Conservation (phyloP, 2,113 vertebrate species). For the Phaetusa simplex region DNA sequence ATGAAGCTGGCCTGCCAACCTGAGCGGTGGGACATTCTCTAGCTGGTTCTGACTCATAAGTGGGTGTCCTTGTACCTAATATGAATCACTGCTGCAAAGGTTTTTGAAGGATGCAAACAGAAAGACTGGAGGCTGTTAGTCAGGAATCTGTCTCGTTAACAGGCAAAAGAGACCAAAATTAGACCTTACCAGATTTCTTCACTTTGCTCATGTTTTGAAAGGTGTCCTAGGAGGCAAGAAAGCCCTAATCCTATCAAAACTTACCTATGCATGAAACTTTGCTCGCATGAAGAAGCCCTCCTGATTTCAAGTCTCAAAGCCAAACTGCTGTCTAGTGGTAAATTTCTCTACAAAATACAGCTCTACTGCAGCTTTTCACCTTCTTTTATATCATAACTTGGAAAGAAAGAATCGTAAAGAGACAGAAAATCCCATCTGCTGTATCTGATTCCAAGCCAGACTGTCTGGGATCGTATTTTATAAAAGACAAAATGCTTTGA, state of each 20-base stretch:
- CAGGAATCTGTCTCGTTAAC: constrained; percentile 23
- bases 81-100: constrained; percentile 35
- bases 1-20: neutral
- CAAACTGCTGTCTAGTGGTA: neutral
- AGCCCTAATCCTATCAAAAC: neutral
- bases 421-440: constrained; percentile 56
- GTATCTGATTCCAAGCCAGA: constrained; percentile 30
- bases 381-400: constrained; percentile 14
- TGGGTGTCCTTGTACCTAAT: constrained; percentile 8
- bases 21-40: neutral
- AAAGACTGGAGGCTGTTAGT: constrained; percentile 38
- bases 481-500: constrained; percentile 41
- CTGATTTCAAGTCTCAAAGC: neutral
- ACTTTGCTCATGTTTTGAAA: neutral
- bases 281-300: neutral
- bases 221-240: neutral
- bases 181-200: constrained; percentile 5
- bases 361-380: neutral
- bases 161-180: constrained; percentile 34
- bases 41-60: constrained; percentile 25
- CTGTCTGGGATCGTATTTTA: constrained; percentile 24
- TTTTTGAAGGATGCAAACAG: constrained; percentile 19
- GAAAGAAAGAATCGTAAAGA: neutral
- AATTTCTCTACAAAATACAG: neutral
- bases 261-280: neutral